Evolutionary conservation across 2,888 invertebrate genomes (phyloP), one percentile per base, ranked within the genome.

Genomic region (Luperina testacea): DNA sequence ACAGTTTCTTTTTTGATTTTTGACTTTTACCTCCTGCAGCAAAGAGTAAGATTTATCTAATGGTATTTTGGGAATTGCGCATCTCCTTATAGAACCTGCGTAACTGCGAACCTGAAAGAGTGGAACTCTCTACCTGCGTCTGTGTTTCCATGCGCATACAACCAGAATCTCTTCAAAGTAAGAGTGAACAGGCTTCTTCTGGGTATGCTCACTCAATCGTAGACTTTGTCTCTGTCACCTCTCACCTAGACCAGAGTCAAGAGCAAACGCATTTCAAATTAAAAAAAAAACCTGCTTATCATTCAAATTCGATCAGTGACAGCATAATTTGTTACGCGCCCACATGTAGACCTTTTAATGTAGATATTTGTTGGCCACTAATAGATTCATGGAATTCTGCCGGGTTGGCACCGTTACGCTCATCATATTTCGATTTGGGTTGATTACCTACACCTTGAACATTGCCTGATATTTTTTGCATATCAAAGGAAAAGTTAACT

Each of bases 401-500:
- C 38, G 59, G 38, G 24, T 51, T 65, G 38, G 24, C 69, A 67
- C 15, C 20, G 77, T 75, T 63, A 83, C 75, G 57, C 64, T 59
- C 51, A 72, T 82, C 68, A 78, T 75, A 71, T 82, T 78, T 75
- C 59, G 64, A 75, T 82, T 78, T 72, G 71, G 68, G 78, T 75
- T 83, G 71, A 68, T 74, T 78, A 53, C 5, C 13, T 70, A 57
- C 42, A 78, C 24, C 38, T 61, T 65, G 57, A 72, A 67, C 42
- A 72, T 32, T 70, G 42, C 51, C 48, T 20, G 76, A 63, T 68
- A 42, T 76, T 76, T 75, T 76, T 76, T 68, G 67, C 71, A 57
- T 48, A 57, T 20, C 42, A 63, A 68, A 57, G 48, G 32, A 76
- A 61, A 38, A 38, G 24, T 20, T 72, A 59, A 32, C 24, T 63